Evolutionary conservation across 2,888 invertebrate genomes (phyloP), one percentile per base, ranked within the genome.

Genomic region (Theretra japonica): DNA sequence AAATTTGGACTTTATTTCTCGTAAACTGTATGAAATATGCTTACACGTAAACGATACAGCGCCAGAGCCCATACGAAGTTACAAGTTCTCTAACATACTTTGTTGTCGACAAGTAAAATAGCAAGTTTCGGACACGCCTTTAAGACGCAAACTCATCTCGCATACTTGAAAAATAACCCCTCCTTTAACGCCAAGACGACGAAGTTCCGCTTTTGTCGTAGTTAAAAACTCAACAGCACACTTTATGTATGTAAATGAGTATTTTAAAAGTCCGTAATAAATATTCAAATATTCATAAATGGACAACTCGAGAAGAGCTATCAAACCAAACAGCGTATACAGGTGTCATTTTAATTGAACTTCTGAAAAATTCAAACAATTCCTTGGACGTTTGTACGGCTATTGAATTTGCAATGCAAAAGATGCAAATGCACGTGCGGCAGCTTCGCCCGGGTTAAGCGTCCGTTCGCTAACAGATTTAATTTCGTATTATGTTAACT

Each of bases 371-470:
- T 33, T 62, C 33, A 62, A 62, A 62, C 21, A 33, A 62, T 62
- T n/a, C 62, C 62, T 21, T 33, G 33, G 33, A 65, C 17, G 48
- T 48, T 48, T 23, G 53, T 53, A 19, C 6, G 15, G 48, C 48
- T 6, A 48, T 41, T 21, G 7, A 25, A 75, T 79, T 79, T 76
- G 77, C 76, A 77, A 75, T 77, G 73, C 76, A 75, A 77, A 79
- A 76, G 41, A 73, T 75, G 73, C 70, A 69, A 76, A 75, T 74
- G 58, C 68, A 41, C 71, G 48, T 65, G 65, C 48, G 62, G 65
- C 17, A 65, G 41, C 48, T 11, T 65, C 23, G 17, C 6, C 48
- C 21, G 23, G 48, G 6, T 25, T 5, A 48, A 65, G 23, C 65
- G 23, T 48, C 33, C 62, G 41, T 41, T 41, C 19, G 53, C 23